A percentile compares a stretch with the other conserved stretches of the same genome.
Conservation (phyloP, 1,140 invertebrate species). For the Thaumetopoea pityocampa region DNA sequence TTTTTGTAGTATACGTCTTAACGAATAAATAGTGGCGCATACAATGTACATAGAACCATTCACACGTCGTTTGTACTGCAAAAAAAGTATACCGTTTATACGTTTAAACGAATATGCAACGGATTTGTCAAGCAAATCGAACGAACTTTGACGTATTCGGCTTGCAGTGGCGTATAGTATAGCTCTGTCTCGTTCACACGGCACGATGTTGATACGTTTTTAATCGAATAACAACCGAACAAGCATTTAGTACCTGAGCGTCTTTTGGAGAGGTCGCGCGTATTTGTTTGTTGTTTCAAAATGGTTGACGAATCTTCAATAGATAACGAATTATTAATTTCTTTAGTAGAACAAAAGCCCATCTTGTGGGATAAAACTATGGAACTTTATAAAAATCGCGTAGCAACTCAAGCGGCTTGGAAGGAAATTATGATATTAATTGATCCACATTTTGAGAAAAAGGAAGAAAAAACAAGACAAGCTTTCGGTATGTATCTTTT, state of each 20-base stretch:
- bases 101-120: conserved; percentile 30
- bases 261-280: conserved; percentile 16
- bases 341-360: conserved; percentile 23
- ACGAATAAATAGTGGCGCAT: conserved; percentile 3
- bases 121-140: conserved; percentile 33
- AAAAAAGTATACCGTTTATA: conserved; percentile 21
- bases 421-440: conserved; percentile 24
- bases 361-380: conserved; percentile 26
- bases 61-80: conserved; percentile 8
- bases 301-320: conserved; percentile 23
- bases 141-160: conserved; percentile 33
- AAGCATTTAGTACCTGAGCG: conserved; percentile 23
- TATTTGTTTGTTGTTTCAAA: conserved; percentile 25
- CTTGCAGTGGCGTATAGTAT: conserved; percentile 28
- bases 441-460: conserved; percentile 22
- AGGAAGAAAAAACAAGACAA: conserved; percentile 20
- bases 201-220: conserved; percentile 29
- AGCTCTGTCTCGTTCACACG: conserved; percentile 32
- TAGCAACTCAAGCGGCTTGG: conserved; percentile 27
- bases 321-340: conserved; percentile 28
- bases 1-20: too few relatives aligned
- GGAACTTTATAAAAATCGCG: conserved; percentile 27
- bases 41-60: conserved; percentile 5
- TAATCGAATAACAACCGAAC: conserved; percentile 29
- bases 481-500: conserved; percentile 17